Conservation (phyloP, 2,888 invertebrate species). For the Aquatica leii region DNA sequence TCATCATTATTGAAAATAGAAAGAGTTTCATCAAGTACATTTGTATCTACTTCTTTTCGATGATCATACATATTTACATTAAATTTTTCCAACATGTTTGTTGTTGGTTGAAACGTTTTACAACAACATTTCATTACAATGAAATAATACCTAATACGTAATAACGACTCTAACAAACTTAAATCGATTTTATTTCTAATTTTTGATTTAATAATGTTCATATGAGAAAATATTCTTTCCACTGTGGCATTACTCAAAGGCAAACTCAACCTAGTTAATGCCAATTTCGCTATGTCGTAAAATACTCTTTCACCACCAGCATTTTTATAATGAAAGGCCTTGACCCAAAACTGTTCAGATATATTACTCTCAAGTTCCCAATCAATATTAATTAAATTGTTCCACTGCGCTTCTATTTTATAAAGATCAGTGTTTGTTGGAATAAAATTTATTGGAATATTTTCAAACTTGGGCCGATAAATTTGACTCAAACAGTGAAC, state of each 20-base stretch:
- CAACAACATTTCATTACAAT: no score
- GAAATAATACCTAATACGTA: no score
- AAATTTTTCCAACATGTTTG: background rate
- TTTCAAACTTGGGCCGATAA: background rate
- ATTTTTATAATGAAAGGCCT: background rate
- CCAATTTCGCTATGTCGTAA: background rate
- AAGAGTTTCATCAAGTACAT: no score
- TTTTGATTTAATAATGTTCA: no score
- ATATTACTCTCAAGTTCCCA: background rate
- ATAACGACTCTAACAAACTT: no score
- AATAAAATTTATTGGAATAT: constrained; percentile 3
- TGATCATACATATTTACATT: background rate
- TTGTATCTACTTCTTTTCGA: no score
- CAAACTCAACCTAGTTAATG: background rate
- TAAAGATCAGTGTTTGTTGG: background rate
- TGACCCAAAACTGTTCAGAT: background rate
- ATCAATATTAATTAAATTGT: background rate
- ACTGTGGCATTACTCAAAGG: background rate
- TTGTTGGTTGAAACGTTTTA: no score
- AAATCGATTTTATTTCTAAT: background rate
- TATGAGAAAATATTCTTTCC: no score
- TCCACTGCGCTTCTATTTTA: background rate
- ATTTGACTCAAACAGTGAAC: constrained; percentile 3
- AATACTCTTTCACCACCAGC: background rate
- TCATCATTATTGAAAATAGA: background rate